These are phyloP conservation scores for Philypnodon macrostomus DNA, from an alignment of 2,797 vertebrate species.

Conservation along the genomic window DNA sequence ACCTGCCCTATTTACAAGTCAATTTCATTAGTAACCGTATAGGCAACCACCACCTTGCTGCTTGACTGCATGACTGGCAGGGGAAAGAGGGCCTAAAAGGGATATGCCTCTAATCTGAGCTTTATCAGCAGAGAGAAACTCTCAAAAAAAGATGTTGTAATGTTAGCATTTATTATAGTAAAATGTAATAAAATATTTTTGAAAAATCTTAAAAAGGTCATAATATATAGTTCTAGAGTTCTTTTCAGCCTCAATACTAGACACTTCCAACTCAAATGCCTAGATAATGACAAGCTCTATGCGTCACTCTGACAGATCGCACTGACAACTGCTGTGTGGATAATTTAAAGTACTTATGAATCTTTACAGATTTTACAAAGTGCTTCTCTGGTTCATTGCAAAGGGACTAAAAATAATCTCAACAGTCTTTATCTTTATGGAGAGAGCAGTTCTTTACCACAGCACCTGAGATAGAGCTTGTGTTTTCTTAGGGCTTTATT, in stretches of 20 bases:
- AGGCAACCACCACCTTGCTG: no score
- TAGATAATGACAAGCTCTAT: slow-evolving; percentile 47
- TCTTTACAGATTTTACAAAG: slow-evolving; percentile 38
- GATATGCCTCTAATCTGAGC: no score
- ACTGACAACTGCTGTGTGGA: slow-evolving; percentile 42
- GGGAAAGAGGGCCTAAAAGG: no score
- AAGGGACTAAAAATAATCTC: slow-evolving; percentile 36
- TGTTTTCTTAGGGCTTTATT: slow-evolving; percentile 50
- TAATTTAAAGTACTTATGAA: slow-evolving; percentile 59
- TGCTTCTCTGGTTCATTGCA: slow-evolving; percentile 48
- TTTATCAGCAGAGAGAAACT: slow-evolving; percentile 54
- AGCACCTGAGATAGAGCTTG: slow-evolving; percentile 34
- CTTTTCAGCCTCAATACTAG: slow-evolving; percentile 43
- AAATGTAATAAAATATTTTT: no score
- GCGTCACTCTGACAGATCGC: slow-evolving; percentile 34
- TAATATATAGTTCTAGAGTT: slow-evolving; percentile 16
- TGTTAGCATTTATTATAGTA: slow-evolving; percentile 46
- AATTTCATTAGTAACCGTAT: slow-evolving; percentile 65
- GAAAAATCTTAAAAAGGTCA: no score
- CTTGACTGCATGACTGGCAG: no score
- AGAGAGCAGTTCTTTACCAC: slow-evolving; percentile 14
- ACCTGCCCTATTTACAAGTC: slow-evolving; percentile 65
- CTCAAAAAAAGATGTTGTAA: slow-evolving; percentile 58
- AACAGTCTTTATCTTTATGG: slow-evolving; percentile 52
- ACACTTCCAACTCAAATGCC: slow-evolving; percentile 20